Evolutionary conservation across 2,888 invertebrate genomes (phyloP).

Genomic region (Gandaritis pyraliata): DNA sequence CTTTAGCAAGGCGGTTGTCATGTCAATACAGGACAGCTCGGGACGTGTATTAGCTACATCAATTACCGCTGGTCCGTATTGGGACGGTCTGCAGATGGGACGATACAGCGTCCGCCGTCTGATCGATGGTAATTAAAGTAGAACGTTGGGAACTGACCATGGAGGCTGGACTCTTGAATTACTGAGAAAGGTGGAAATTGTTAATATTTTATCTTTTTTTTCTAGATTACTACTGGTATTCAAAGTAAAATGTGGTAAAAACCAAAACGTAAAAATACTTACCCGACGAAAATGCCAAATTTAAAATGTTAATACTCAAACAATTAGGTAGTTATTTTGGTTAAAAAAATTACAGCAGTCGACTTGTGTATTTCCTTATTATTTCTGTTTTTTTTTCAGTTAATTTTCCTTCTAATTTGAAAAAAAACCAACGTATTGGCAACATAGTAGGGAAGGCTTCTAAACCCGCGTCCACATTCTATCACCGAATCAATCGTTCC

Average conservation of each 20-base stretch:
- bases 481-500: conserved; percentile 57
- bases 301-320: too few species aligned
- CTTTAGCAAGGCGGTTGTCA: conserved; percentile 25
- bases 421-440: conserved; percentile 11
- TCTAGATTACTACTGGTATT: too few species aligned
- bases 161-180: neutral
- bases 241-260: too few species aligned
- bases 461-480: conserved; percentile 49
- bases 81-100: conserved; percentile 47
- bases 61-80: conserved; percentile 53
- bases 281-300: too few species aligned
- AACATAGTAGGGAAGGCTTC: conserved; percentile 26
- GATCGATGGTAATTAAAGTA: conserved; percentile 72
- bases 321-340: too few species aligned
- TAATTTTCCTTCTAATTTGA: too few species aligned
- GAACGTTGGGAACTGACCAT: conserved; percentile 45
- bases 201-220: too few species aligned
- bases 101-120: conserved; percentile 56
- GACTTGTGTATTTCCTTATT: too few species aligned
- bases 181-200: conserved; percentile 11
- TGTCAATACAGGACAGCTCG: conserved; percentile 30
- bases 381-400: too few species aligned
- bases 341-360: too few species aligned
- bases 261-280: too few species aligned
- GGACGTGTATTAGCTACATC: conserved; percentile 64